Evolutionary conservation across 2,113 vertebrate genomes (phyloP), one percentile per base, ranked within the genome.

Genomic region (Cryptotis parvus): DNA sequence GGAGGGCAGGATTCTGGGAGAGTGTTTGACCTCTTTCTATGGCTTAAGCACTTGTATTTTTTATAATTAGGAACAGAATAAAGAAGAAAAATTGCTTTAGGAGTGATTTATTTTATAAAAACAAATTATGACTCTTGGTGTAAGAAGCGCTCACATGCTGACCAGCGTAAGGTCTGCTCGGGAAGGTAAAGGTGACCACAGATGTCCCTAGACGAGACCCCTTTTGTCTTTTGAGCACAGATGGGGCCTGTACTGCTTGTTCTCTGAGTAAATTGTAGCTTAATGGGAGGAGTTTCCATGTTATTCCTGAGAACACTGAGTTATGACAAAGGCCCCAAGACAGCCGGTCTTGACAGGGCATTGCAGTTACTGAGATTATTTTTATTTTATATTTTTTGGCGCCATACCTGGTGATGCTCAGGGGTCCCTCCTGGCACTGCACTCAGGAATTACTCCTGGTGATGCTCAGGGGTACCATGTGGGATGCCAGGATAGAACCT

Each of bases 51-150:
- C 24, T 18, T 43, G 75, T 9, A 18, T 16, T 43, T 58, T 92
- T 91, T 95, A 45, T 88, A 90, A 75, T 85, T 24, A 68, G 12
- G 20, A 79, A 37, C 65, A 78, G 43, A 95, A 90, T 95, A 95
- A 94, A 95, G 14, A 73, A 79, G 31, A 90, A 81, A 90, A 87
- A 68, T 29, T 73, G 35, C 18, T 87, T 70, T 87, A 37, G 3
- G 16, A 20, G 84, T 43, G 37, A 52, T 66, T 58, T 20, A 52
- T 80, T 92, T 75, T 80, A 66, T 2, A 16, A 37, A 74, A 33
- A 39, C 26, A 78, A 84, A 12, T 79, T 65, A 18, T 61, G 55
- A 9, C 69, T 31, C 77, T 74, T 91, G 37, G 22, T 58, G 20
- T 24, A 58, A 24, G 18, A 22, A 24, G 24, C 24, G 55, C 55